phyloP scores from a whole-genome alignment of 1,140 invertebrate species.

The Brachionus plicatilis region DNA sequence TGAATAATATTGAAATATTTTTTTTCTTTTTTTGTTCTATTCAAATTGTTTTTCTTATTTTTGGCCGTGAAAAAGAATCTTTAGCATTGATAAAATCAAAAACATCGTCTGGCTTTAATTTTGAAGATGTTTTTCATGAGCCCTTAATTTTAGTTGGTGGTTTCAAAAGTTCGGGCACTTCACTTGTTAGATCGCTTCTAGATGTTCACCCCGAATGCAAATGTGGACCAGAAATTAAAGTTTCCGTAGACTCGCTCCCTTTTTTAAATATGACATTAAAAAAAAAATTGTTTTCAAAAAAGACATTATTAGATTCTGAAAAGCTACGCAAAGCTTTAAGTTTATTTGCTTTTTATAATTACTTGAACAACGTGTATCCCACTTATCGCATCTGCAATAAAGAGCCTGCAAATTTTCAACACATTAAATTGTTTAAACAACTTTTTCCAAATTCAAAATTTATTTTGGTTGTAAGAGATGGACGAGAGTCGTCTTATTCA shows the following conservation, averaged over 20 bases:
- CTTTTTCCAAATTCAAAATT: constrained; percentile 18
- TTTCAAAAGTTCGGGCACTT: constrained; percentile 89
- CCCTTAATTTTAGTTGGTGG: constrained; percentile 75
- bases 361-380: not conserved
- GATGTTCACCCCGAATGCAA: constrained; percentile 96
- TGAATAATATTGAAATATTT: no score
- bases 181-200: constrained; percentile 91
- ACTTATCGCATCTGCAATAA: not conserved
- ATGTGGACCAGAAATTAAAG: constrained; percentile 93
- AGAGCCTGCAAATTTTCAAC: not conserved
- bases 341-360: not conserved
- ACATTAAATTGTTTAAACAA: not conserved
- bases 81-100: no score
- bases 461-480: constrained; percentile 7
- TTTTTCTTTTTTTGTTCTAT: no score
- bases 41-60: not conserved
- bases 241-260: constrained; percentile 69
- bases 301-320: not conserved
- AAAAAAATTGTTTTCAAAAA: not conserved
- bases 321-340: not conserved
- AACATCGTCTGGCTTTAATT: not conserved
- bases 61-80: not conserved
- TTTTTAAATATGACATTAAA: not conserved
- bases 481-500: not conserved
- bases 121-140: not conserved